Percentiles rank a stretch among this genome's conserved stretches.
These are phyloP conservation scores for Chelonia mydas DNA, from an alignment of 2,797 vertebrate species.

Conservation along the genomic window DNA sequence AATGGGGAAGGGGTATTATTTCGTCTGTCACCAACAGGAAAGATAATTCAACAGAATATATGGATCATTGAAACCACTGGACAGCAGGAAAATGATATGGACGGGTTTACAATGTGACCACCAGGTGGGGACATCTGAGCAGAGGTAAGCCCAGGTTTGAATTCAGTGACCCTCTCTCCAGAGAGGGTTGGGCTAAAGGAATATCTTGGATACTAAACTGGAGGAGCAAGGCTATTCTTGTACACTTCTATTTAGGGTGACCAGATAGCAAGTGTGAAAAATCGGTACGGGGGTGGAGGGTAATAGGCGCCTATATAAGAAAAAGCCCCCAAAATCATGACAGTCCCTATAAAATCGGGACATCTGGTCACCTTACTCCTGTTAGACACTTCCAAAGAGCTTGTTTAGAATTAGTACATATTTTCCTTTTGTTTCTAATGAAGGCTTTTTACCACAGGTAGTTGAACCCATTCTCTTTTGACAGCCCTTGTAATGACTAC, in stretches of 20 bases:
- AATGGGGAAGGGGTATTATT: not conserved
- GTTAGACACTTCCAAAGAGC: not conserved
- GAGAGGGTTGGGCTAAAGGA: not conserved
- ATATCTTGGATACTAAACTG: not conserved
- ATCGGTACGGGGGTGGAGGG: too few species aligned
- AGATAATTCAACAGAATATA: not conserved
- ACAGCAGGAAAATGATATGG: not conserved
- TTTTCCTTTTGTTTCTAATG: slow-evolving; percentile 3
- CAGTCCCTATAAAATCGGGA: too few species aligned
- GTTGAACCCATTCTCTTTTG: not conserved
- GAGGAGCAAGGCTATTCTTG: not conserved
- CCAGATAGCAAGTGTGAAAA: too few species aligned
- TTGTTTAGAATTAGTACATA: not conserved
- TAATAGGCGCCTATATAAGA: too few species aligned
- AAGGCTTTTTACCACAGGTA: not conserved
- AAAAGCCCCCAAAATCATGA: too few species aligned
- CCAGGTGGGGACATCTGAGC: not conserved
- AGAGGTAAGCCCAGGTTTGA: not conserved
- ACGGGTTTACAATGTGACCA: not conserved
- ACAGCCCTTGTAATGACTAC: not conserved
- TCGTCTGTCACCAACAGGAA: not conserved
- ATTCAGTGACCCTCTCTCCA: not conserved
- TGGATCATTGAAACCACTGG: not conserved
- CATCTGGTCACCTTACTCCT: too few species aligned
- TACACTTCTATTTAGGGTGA: not conserved